phyloP scores from a whole-genome alignment of 2,888 invertebrate species.

The Galerucella pusilla region DNA sequence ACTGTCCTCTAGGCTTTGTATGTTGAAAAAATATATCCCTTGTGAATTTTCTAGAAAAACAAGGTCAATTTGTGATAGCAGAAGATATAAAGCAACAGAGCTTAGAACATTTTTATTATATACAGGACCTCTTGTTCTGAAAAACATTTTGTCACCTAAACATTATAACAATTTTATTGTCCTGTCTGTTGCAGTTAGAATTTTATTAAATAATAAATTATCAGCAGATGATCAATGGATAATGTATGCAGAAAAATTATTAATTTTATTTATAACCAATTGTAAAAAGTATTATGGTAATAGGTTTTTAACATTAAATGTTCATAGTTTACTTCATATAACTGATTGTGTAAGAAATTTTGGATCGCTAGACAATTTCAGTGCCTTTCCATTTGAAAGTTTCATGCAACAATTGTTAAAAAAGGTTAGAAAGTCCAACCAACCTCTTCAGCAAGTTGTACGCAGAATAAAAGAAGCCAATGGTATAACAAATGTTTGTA shows the following conservation, averaged over 20 bases:
- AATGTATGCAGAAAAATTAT: background rate
- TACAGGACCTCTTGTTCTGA: constrained; percentile 25
- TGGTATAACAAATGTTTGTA: no score
- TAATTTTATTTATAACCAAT: constrained; percentile 6
- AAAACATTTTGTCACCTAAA: constrained; percentile 15
- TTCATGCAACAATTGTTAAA: constrained; percentile 29
- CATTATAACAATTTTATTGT: constrained; percentile 31
- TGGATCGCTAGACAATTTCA: constrained; percentile 34
- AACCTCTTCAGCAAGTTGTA: constrained; percentile 22
- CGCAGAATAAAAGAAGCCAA: constrained; percentile 12
- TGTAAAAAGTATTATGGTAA: constrained; percentile 30
- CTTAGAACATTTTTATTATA: constrained; percentile 9
- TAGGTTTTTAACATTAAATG: constrained; percentile 33
- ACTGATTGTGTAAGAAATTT: constrained; percentile 30
- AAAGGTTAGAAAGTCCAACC: constrained; percentile 14
- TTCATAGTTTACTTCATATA: constrained; percentile 35
- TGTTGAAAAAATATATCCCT: constrained; percentile 31
- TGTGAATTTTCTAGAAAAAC: constrained; percentile 32
- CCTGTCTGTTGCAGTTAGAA: constrained; percentile 23
- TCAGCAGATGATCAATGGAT: background rate
- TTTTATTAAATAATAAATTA: constrained; percentile 17
- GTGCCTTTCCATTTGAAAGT: constrained; percentile 37
- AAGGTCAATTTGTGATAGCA: constrained; percentile 26
- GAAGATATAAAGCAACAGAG: constrained; percentile 36
- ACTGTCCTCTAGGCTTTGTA: background rate